Percentiles rank a stretch among this genome's conserved stretches.
Evolutionary conservation across 2,797 vertebrate species (phyloP).

Genomic region (Paramormyrops hopkinsi): DNA sequence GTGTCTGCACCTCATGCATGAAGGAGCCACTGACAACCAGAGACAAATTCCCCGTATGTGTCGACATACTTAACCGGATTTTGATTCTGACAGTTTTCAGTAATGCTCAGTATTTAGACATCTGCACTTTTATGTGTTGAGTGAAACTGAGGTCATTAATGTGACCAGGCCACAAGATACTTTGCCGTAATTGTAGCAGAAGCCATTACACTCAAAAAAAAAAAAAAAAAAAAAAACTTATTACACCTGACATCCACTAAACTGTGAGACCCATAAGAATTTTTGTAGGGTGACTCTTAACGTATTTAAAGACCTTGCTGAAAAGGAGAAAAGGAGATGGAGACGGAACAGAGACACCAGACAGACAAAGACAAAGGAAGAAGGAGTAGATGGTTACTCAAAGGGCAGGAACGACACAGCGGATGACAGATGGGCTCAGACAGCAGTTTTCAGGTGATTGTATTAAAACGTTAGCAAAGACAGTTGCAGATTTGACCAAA

Average conservation of each 20-base stretch:
- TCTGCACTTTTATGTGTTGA: conserved; percentile 34
- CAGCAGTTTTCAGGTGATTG: background rate
- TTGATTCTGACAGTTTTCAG: conserved; percentile 46
- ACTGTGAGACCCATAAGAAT: background rate
- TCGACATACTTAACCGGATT: background rate
- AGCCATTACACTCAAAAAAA: background rate
- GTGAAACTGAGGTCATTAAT: background rate
- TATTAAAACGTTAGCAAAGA: background rate
- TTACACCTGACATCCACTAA: background rate
- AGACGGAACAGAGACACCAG: background rate
- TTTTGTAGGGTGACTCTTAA: background rate
- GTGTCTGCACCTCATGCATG: background rate
- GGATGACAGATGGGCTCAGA: background rate
- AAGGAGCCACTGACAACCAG: background rate
- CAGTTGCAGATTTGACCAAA: background rate
- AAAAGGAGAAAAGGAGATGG: background rate
- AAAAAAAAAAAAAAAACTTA: background rate
- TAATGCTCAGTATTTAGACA: conserved; percentile 38
- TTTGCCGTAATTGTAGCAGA: background rate
- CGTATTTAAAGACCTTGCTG: background rate
- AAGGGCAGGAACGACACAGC: background rate
- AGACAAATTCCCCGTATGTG: background rate
- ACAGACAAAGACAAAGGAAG: background rate
- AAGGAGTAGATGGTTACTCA: background rate
- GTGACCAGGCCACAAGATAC: background rate